Evolutionary conservation across 2,888 invertebrate species (phyloP), one percentile per base, ranked within the genome.

Genomic region (Orchesella flavescens): DNA sequence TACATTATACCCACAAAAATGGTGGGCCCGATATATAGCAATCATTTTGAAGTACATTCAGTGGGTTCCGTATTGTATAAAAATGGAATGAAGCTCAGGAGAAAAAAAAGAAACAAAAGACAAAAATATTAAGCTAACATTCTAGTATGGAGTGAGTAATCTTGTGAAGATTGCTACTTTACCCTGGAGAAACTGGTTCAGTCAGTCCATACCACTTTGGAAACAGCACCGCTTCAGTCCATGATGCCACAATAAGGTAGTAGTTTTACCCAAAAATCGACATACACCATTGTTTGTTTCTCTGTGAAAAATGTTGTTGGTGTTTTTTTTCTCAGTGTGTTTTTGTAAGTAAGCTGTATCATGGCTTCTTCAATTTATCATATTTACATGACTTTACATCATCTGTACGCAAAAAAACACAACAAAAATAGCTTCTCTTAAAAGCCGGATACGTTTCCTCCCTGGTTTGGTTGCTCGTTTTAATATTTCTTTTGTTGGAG

Each of bases 111-210:
- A 82, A 82, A 69, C 55, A 61, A 23, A 76, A 55, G 73, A 74
- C 13, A 21, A 24, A 49, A 66, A 74, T 61, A 81, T 77, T 59
- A 46, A 44, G 53, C 21, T 19, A 44, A 69, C 19, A 74, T 69
- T 57, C 66, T 69, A 46, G 75, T 43, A 69, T 75, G 68, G 65
- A 65, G 65, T 65, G 43, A 43, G 66, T 76, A 74, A 74, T 68
- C 75, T 69, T 55, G 65, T 49, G 78, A 79, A 75, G 69, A 74
- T 79, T 80, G 74, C 73, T 73, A 68, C 66, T 80, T 80, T 80
- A 59, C 74, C 68, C 80, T 34, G 23, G 80, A 74, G 80, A 80
- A 34, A 66, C 73, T 69, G 57, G 23, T 9, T 15, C 19, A 21
- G 13, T 24, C 23, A 57, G 17, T 17, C n/a, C 24, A 43, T 44